Evolutionary conservation across 2,113 vertebrate genomes (phyloP).

Genomic region (Castor canadensis): DNA sequence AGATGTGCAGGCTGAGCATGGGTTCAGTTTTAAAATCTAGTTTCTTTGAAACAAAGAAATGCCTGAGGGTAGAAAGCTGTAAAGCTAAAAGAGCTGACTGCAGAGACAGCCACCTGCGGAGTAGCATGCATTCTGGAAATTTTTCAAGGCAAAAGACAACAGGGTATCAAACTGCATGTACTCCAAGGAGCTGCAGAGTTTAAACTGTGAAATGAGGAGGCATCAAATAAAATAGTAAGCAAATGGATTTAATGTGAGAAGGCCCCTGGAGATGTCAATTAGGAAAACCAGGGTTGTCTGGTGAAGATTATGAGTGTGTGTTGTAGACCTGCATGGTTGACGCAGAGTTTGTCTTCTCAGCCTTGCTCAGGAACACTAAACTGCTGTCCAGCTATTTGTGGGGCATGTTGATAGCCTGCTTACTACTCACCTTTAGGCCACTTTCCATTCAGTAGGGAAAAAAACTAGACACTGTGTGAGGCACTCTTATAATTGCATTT

Average conservation of each 20-base stretch:
- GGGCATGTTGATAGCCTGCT: neutral
- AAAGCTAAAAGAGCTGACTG: constrained; percentile 30
- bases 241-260: constrained; percentile 8
- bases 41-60: constrained; percentile 57
- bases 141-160: constrained; percentile 32
- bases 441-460: neutral
- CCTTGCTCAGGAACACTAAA: neutral
- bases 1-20: constrained; percentile 46
- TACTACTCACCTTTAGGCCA: neutral
- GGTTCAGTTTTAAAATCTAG: constrained; percentile 58
- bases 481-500: neutral
- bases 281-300: neutral
- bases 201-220: neutral
- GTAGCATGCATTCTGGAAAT: neutral
- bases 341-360: neutral
- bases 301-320: neutral
- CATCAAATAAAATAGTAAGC: neutral
- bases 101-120: constrained; percentile 34
- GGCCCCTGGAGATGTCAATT: neutral
- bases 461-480: neutral
- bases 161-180: neutral
- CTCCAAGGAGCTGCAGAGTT: neutral
- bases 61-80: constrained; percentile 38
- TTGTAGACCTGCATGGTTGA: neutral
- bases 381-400: neutral